phyloP scores from a whole-genome alignment of 2,113 vertebrate species.

The Trogon surrucura region DNA sequence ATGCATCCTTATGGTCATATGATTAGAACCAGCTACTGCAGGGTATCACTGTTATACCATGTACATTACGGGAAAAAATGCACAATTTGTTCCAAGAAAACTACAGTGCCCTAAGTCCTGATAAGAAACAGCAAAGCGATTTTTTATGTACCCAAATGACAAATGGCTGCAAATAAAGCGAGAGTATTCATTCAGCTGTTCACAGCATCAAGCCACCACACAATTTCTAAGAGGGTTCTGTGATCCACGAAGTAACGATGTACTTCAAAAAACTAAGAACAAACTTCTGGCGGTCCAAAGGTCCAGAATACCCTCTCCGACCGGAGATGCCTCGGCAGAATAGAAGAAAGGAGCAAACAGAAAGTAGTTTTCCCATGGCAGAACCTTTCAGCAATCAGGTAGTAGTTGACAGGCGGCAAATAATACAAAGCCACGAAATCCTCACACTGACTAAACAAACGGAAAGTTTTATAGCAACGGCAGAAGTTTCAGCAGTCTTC shows the following conservation, averaged over 20 bases:
- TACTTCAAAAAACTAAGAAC: not conserved
- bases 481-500: not conserved
- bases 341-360: not conserved
- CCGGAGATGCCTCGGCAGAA: not conserved
- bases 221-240: not conserved
- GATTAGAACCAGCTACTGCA: not conserved
- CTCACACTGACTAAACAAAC: not conserved
- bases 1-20: accelerated
- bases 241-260: not conserved
- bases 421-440: not conserved
- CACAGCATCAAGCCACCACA: accelerated
- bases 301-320: not conserved
- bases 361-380: not conserved
- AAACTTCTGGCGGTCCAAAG: slow-evolving; percentile 7
- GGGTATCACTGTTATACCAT: accelerated
- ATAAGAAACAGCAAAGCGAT: not conserved
- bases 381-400: not conserved
- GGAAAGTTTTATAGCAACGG: not conserved
- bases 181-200: not conserved
- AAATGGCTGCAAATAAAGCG: not conserved
- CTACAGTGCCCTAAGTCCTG: accelerated
- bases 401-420: not conserved
- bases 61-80: accelerated
- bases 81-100: not conserved
- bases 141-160: not conserved